Base-by-base conservation (phyloP, 2,797 vertebrate species). In the Lutra lutra region DNA sequence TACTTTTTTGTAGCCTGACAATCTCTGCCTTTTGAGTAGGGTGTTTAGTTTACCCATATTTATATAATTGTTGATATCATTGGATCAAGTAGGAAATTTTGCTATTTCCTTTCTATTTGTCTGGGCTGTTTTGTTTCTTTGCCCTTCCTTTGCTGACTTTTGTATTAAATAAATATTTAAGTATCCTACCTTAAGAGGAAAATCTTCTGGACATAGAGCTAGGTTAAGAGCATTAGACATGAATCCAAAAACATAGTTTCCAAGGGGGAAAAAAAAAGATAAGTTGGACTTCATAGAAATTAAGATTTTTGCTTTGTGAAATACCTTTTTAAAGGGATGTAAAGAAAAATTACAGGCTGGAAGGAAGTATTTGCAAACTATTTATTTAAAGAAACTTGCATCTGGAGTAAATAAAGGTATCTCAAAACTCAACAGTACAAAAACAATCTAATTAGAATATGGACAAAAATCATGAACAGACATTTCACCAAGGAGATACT, bases 231-330 rank as follows among this genome's bases (percentile, higher is more conserved):
- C 58, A 27, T 27, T 78, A 82, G 60, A 89, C 10, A 85, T 43
- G 27, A 97, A 84, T 87, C 35, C 35, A 84, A 87, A 94, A 94
- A 12, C 17, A 88, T 46, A 58, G 12, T 64, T 68, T 73, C 48
- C 84, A 70, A 77, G 40, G 46, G 1, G 0, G 51, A 58, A 88
- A 94, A 95, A 72, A 68, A 29, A 48, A 77, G 15, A 46, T 86
- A 89, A 96, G 51, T 32, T 87, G 4, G 83, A 68, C 43, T 86
- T 95, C 3, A 73, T 56, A 43, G 38, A 91, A 91, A 92, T 35
- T 83, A 77, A 91, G 86, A 64, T 38, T n/a, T 94, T 97, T 68
- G 14, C 27, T 82, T 21, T 92, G 17, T 94, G 60, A 93, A 89
- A 93, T 77, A 80, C 21, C 7, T 86, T 79, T 86, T 62, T 73